Base-by-base conservation (phyloP, 2,113 vertebrate genomes). In the Nannobrachium achirus region DNA sequence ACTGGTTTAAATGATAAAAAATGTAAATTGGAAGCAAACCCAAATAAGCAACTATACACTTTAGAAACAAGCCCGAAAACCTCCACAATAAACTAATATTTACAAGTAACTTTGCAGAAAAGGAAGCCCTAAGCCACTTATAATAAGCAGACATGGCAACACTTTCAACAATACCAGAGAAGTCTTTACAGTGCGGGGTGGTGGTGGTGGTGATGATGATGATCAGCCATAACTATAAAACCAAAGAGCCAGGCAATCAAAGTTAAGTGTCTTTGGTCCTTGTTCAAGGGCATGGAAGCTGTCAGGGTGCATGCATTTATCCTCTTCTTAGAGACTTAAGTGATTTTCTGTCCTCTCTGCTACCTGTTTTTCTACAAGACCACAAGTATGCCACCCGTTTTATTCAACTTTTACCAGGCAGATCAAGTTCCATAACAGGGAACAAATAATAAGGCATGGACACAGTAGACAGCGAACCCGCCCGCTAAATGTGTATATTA, bases 181-280 rank as follows among this genome's bases (percentile, higher is more conserved):
- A 75, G 56, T 58, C 56, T 76, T 85, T 71, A 80, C 62, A 50
- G 13, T 14, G 56, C 44, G n/a, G 53, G 64, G 74, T 80, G 8
- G n/a, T 40, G 6, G 11, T 39, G 20, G n/a, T 44, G 14, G 42
- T 13, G 11, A 15, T 50, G 63, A 59, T 16, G n/a, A 59, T 19
- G 67, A 71, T 75, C 56, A 40, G 65, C 55, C 49, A 1, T 76
- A 67, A 59, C 73, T 63, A 72, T 75, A 66, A 66, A 70, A 64
- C 18, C 10, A 7, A 13, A 52, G 50, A 73, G 50, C 9, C 8
- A 48, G 20, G 66, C 25, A 61, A 61, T 79, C 19, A 70, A 66
- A 76, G 39, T 7, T 59, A 19, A 75, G 64, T 5, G 51, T 52
- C 9, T 16, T 48, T 10, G 38, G 16, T 53, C 39, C 46, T 39